Conservation (phyloP, 2,888 invertebrate species). For the Pachymerium ferrugineum region DNA sequence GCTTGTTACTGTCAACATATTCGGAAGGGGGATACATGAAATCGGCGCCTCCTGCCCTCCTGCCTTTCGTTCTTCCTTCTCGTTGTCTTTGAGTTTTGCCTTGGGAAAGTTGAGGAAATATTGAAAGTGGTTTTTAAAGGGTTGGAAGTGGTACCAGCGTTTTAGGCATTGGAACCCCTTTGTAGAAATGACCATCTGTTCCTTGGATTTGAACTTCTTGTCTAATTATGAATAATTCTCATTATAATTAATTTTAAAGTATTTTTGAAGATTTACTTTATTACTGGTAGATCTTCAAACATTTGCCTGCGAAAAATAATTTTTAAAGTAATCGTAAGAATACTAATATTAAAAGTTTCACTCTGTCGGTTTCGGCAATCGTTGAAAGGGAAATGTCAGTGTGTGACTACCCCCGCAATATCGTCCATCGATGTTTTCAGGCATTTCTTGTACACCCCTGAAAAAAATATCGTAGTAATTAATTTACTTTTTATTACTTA, state of each 20-base stretch:
- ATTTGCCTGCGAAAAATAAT: not conserved
- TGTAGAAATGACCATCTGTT: not conserved
- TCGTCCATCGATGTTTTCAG: conserved; percentile 51
- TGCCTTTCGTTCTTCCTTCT: not conserved
- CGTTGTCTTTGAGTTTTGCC: not conserved
- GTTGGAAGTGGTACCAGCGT: not conserved
- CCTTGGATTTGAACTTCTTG: conserved; percentile 15
- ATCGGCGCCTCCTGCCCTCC: not conserved
- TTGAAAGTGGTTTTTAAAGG: not conserved
- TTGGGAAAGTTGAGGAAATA: not conserved
- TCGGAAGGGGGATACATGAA: not conserved
- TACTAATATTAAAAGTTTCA: no score
- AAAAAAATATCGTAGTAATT: not conserved
- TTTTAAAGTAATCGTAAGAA: no score
- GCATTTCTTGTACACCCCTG: not conserved
- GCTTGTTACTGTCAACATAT: not conserved
- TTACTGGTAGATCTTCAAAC: not conserved
- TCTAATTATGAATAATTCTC: not conserved
- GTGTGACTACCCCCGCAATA: conserved; percentile 77
- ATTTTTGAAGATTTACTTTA: not conserved
- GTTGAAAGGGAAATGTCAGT: conserved; percentile 48
- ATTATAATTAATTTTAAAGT: not conserved
- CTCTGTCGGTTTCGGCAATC: not conserved
- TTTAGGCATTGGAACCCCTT: not conserved
- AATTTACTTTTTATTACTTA: not conserved